Conservation (phyloP, 2,888 invertebrate genomes). For the Hyposoter dolosus region DNA sequence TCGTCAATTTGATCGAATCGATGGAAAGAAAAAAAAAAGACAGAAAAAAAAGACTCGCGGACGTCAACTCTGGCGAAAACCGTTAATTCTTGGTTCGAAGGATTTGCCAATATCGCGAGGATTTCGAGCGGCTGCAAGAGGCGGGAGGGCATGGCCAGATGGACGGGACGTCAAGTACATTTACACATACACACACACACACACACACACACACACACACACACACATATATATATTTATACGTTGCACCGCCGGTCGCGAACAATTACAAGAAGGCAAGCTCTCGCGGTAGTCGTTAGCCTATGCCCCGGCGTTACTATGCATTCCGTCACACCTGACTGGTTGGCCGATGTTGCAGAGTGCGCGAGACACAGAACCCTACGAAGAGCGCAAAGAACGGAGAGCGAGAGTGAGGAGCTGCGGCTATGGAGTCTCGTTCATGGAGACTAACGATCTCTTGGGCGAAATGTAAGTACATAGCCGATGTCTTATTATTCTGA, state of each 20-base stretch:
- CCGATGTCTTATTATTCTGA: slow-evolving; percentile 65
- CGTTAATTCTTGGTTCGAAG: slow-evolving; percentile 39
- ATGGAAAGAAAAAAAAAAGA: too few relatives aligned
- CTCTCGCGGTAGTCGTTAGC: slow-evolving; percentile 81
- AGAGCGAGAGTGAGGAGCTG: slow-evolving; percentile 34
- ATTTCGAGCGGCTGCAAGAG: slow-evolving; percentile 54
- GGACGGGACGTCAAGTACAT: slow-evolving; percentile 44
- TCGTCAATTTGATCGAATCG: too few relatives aligned
- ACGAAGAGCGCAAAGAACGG: slow-evolving; percentile 16
- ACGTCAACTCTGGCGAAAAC: too few relatives aligned
- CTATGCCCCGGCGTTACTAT: slow-evolving; percentile 81
- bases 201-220: not conserved
- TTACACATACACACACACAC: too few relatives aligned
- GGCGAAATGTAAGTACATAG: slow-evolving; percentile 67
- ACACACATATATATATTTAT: slow-evolving; percentile 12
- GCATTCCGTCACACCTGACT: slow-evolving; percentile 83
- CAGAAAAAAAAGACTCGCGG: not conserved
- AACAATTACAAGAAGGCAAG: slow-evolving; percentile 82
- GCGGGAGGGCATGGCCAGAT: slow-evolving; percentile 48
- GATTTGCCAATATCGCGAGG: slow-evolving; percentile 58
- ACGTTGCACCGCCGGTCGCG: slow-evolving; percentile 68
- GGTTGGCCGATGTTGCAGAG: slow-evolving; percentile 69
- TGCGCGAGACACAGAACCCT: slow-evolving; percentile 43
- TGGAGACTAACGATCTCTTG: slow-evolving; percentile 65
- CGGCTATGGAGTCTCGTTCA: slow-evolving; percentile 41